Evolutionary conservation across 2,113 vertebrate species (phyloP), one percentile per base, ranked within the genome.

Genomic region (Limnothrissa miodon): DNA sequence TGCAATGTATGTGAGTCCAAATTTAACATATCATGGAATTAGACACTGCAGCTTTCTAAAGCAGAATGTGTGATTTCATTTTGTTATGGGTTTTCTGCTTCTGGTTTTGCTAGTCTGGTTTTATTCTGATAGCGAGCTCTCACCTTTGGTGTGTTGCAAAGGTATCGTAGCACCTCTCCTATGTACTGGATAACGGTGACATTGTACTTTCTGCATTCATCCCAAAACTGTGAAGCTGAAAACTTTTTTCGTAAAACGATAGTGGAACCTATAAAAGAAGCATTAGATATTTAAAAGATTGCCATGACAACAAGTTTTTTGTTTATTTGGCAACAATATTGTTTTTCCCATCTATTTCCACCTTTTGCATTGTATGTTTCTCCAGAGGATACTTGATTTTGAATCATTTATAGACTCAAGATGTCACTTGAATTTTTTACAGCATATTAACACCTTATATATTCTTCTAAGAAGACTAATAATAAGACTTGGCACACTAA

Each of bases 221-320:
- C 96, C 96, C 96, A 97, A 84, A 97, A 98, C 83, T 96, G 95
- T 81, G 95, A 97, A 85, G 96, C 95, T 85, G 96, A 98, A 92
- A 98, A 98, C 92, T 93, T 97, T 86, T 87, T 90, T 29, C 93
- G 90, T 66, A 97, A 90, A 85, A 95, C 90, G 5, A 97, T 46
- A 25, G 96, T 96, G 17, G 95, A 95, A 80, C 96, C 96, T 98
- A 86, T 70, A 80, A 9, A 79, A 39, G 1, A 11, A 1, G 53
- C 78, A 84, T 5, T 2, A 23, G 51, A 53, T 0, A 23, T 53
- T 7, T 13, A 48, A 48, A 48, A 48, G 46, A 48, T 48, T 15
- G 1, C 13, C 45, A 46, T n/a, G n/a, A n/a, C n/a, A n/a, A n/a
- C n/a, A n/a, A n/a, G 1, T 46, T 48, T 48, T 48, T 15, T 48